Evolutionary conservation across 2,888 invertebrate species (phyloP).

Genomic region (Tricholauxania praeusta): DNA sequence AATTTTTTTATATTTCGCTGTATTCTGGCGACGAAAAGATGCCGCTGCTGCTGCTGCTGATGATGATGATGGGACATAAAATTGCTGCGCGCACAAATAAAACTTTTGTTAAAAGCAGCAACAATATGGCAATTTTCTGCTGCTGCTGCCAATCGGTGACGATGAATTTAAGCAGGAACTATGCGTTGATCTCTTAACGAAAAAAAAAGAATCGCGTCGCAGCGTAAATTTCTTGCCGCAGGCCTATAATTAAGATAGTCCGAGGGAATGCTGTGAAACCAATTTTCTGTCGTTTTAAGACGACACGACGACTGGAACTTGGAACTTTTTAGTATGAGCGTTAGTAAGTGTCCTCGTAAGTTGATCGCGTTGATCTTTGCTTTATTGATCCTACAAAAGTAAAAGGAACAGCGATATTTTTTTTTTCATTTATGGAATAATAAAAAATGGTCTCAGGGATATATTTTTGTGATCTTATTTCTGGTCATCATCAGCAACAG

Average conservation of each 20-base stretch:
- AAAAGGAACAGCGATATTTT: neutral
- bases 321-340: constrained; percentile 12
- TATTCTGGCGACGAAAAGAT: neutral
- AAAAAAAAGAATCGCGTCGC: constrained; percentile 42
- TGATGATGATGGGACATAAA: constrained; percentile 49
- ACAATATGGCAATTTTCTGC: neutral
- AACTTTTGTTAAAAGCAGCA: neutral
- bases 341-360: constrained; percentile 40
- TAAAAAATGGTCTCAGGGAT: constrained; percentile 7
- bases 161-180: constrained; percentile 44
- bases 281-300: constrained; percentile 55
- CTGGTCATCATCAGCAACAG: constrained; percentile 12
- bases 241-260: constrained; percentile 57
- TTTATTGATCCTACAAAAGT: constrained; percentile 1
- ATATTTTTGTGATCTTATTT: constrained; percentile 5
- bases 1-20: neutral
- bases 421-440: neutral
- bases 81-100: constrained; percentile 31
- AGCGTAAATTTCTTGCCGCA: constrained; percentile 48
- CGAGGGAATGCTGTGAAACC: constrained; percentile 53
- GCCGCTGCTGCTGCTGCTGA: constrained; percentile 20
- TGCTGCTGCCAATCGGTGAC: constrained; percentile 11
- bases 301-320: constrained; percentile 46
- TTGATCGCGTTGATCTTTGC: constrained; percentile 26
- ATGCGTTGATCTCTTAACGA: constrained; percentile 50